Conservation (phyloP, 2,113 vertebrate species). For the Perca flavescens region DNA sequence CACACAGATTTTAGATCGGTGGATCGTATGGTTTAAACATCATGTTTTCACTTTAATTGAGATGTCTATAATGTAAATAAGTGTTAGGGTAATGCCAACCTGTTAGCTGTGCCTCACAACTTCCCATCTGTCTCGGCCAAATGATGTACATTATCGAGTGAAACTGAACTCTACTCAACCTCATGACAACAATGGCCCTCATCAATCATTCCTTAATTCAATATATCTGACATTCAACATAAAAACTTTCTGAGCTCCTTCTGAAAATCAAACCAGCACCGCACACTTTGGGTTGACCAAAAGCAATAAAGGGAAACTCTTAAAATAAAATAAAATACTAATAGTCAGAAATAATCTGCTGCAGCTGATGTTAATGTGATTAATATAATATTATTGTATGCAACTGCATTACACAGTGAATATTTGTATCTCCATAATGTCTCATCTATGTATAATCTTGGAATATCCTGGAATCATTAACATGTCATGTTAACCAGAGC, state of each 20-base stretch:
- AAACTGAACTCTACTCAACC: not conserved
- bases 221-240: not conserved
- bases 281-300: not conserved
- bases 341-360: not conserved
- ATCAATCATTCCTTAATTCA: not conserved
- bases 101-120: not conserved
- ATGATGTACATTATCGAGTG: not conserved
- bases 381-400: not conserved
- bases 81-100: not conserved
- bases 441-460: not conserved
- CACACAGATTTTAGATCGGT: constrained; percentile 23
- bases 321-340: not conserved
- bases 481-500: not conserved
- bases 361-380: not conserved
- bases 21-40: not conserved
- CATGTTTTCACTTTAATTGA: not conserved
- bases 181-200: not conserved
- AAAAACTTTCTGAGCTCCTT: not conserved
- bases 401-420: not conserved
- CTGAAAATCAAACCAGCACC: not conserved
- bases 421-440: not conserved
- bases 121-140: not conserved
- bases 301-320: not conserved
- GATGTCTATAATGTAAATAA: not conserved
- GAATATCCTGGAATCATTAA: not conserved